These are phyloP conservation scores for Naso thynnoides DNA, from an alignment of 2,797 vertebrate species.

Conservation along the genomic window DNA sequence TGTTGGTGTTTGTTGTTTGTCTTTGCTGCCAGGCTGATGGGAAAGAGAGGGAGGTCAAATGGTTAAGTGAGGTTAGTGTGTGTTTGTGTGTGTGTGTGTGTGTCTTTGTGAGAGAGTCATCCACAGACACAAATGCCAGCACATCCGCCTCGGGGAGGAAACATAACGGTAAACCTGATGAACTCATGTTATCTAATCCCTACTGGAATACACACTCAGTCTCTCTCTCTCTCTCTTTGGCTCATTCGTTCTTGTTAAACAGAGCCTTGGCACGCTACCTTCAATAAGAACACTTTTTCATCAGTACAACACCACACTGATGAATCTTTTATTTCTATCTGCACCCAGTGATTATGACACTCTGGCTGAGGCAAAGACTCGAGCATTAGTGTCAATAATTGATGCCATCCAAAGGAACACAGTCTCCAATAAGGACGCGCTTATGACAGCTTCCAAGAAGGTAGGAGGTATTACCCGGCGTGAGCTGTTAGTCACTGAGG, in stretches of 20 bases:
- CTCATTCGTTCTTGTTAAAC: constrained; percentile 29
- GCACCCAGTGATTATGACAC: constrained; percentile 54
- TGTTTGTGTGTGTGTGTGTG: constrained; percentile 27
- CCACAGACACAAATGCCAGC: constrained; percentile 64
- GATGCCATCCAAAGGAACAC: constrained; percentile 55
- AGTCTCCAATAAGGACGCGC: constrained; percentile 38
- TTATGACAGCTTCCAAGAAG: constrained; percentile 41
- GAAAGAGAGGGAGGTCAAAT: constrained; percentile 55
- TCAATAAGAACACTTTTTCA: constrained; percentile 52
- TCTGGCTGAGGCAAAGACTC: constrained; percentile 43
- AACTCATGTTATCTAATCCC: constrained; percentile 83
- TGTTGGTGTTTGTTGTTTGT: constrained; percentile 57
- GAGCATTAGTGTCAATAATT: constrained; percentile 71
- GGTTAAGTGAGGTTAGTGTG: constrained; percentile 64
- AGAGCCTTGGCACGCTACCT: constrained; percentile 39
- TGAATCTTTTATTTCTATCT: constrained; percentile 66
- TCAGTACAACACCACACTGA: constrained; percentile 44
- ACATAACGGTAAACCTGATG: constrained; percentile 78
- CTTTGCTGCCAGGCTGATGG: constrained; percentile 37
- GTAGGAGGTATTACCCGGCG: constrained; percentile 25
- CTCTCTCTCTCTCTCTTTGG: constrained; percentile 31
- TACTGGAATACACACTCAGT: constrained; percentile 54
- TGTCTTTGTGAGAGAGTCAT: constrained; percentile 32
- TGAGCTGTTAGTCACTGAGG: constrained; percentile 42
- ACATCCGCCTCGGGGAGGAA: constrained; percentile 72